Conservation (phyloP, 2,888 invertebrate species). For the Cremastinae sp. region DNA sequence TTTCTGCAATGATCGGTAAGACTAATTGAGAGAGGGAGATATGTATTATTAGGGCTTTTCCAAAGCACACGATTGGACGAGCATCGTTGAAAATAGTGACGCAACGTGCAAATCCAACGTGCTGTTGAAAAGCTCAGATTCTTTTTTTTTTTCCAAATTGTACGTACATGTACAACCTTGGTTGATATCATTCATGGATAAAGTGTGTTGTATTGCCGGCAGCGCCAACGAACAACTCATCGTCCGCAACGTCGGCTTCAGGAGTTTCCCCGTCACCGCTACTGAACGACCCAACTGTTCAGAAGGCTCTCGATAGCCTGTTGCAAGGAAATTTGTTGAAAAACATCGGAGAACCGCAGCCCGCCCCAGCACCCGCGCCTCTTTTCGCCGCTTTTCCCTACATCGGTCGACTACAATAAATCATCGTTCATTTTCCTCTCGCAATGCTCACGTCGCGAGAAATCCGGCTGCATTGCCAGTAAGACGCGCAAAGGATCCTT, state of each 20-base stretch:
- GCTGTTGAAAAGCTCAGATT: too few relatives aligned
- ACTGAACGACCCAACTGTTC: constrained; percentile 89
- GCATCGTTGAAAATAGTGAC: too few relatives aligned
- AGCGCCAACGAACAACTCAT: constrained; percentile 73
- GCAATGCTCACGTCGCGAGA: too few relatives aligned
- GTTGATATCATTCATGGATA: constrained; percentile 41
- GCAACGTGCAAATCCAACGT: too few relatives aligned
- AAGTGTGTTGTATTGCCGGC: constrained; percentile 73
- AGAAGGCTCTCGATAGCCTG: constrained; percentile 89
- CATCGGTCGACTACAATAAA: constrained; percentile 75
- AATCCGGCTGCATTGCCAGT: too few relatives aligned
- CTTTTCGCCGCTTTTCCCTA: constrained; percentile 78
- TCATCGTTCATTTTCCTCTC: too few relatives aligned
- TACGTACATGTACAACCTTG: too few relatives aligned
- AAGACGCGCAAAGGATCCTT: too few relatives aligned
- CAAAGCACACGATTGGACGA: too few relatives aligned
- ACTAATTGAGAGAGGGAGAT: constrained; percentile 11
- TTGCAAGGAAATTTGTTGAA: constrained; percentile 83
- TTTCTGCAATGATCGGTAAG: constrained; percentile 35
- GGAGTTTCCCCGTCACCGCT: constrained; percentile 82
- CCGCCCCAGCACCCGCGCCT: constrained; percentile 70
- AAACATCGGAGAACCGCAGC: constrained; percentile 79
- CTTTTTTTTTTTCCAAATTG: constrained; percentile 6
- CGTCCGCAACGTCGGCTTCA: constrained; percentile 67
- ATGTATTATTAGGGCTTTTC: constrained; percentile 44